A percentile compares a stretch with the other conserved stretches of the same genome.
These are phyloP conservation scores for Hypena proboscidalis DNA, from an alignment of 2,888 invertebrate species.

Conservation along the genomic window DNA sequence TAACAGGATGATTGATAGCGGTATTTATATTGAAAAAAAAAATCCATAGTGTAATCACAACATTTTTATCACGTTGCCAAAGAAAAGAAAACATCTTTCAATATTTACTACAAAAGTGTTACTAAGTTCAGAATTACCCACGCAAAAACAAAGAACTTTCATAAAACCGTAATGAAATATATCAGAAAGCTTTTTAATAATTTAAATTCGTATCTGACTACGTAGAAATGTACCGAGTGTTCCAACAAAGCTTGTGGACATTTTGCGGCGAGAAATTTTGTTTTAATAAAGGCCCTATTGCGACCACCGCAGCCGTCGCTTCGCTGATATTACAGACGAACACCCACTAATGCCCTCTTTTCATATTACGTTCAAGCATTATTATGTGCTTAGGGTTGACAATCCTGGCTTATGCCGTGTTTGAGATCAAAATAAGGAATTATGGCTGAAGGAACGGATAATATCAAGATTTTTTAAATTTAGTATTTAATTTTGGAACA, in stretches of 20 bases:
- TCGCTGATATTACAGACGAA: constrained; percentile 73
- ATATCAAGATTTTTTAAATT: constrained; percentile 30
- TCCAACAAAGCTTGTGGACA: constrained; percentile 68
- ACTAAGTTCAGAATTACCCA: too few relatives aligned
- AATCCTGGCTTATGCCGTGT: constrained; percentile 64
- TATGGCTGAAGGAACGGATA: constrained; percentile 39
- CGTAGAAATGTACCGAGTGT: constrained; percentile 52
- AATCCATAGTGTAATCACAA: too few relatives aligned
- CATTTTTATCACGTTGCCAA: too few relatives aligned
- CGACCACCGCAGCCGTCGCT: constrained; percentile 75
- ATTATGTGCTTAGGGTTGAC: constrained; percentile 78
- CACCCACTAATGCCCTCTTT: constrained; percentile 80
- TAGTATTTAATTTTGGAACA: constrained; percentile 8
- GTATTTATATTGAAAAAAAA: too few relatives aligned
- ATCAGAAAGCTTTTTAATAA: constrained; percentile 47
- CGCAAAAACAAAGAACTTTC: constrained; percentile 7
- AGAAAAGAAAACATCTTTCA: too few relatives aligned
- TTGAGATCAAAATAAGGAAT: constrained; percentile 53
- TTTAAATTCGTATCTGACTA: constrained; percentile 51
- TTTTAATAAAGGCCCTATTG: constrained; percentile 82
- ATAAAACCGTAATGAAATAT: constrained; percentile 19
- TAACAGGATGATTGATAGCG: too few relatives aligned
- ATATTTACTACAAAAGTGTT: too few relatives aligned
- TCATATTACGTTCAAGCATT: constrained; percentile 79
- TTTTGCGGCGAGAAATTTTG: constrained; percentile 81